Percentiles rank a stretch among this genome's conserved stretches.
Evolutionary conservation across 2,797 vertebrate genomes (phyloP).

Genomic region (Philypnodon macrostomus): DNA sequence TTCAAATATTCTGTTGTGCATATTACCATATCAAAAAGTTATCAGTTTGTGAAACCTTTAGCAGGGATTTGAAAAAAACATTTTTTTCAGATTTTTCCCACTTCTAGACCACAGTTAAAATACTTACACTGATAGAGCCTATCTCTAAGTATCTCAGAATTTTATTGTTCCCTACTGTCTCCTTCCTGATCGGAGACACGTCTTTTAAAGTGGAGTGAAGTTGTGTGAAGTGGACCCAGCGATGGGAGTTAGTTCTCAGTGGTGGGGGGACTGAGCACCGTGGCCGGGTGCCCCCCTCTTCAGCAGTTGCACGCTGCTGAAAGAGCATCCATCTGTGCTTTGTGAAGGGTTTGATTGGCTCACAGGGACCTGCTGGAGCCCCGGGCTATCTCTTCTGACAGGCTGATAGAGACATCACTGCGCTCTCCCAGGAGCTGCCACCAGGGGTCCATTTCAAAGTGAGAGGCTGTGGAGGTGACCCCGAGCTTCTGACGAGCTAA

Average conservation of each 20-base stretch:
- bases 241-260: conserved; percentile 63
- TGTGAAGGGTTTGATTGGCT: conserved; percentile 85
- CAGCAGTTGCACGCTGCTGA: conserved; percentile 75
- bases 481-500: conserved; percentile 77
- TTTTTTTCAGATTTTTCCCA: not conserved
- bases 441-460: conserved; percentile 83
- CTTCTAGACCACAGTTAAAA: not conserved
- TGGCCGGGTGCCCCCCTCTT: conserved; percentile 51
- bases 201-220: conserved; percentile 52
- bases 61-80: conserved; percentile 8
- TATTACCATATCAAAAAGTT: conserved; percentile 42
- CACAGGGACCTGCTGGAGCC: conserved; percentile 79
- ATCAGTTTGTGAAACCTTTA: conserved; percentile 23
- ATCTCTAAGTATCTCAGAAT: too few species aligned
- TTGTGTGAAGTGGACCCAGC: conserved; percentile 41
- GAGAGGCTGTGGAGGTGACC: conserved; percentile 83
- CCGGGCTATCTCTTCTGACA: conserved; percentile 84
- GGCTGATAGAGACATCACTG: conserved; percentile 86
- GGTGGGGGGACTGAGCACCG: conserved; percentile 62
- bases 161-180: conserved; percentile 2
- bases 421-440: conserved; percentile 82
- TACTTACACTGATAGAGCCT: too few species aligned
- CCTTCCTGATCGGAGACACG: conserved; percentile 16
- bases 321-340: conserved; percentile 81
- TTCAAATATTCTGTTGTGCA: conserved; percentile 49